Base-by-base conservation (phyloP, 2,113 vertebrate genomes). In the Motacilla alba region DNA sequence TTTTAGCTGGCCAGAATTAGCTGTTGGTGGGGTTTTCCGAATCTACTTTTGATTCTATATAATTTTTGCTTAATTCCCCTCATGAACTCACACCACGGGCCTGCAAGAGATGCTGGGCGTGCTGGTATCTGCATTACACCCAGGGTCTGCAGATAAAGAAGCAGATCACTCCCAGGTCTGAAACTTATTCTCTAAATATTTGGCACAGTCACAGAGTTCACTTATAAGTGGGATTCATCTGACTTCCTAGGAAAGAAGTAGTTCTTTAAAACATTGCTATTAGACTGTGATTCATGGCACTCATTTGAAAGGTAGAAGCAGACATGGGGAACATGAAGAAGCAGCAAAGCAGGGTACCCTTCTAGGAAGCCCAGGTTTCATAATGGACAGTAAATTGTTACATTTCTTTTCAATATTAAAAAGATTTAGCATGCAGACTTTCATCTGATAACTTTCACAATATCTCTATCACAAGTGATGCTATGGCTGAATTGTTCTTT, bases 401-500 rank as follows among this genome's bases (percentile, higher is more conserved):
- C 22, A 30, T 64, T 92, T 60, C 56, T 87, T 56, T 58, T 75
- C 77, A 72, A 15, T 81, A 83, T 53, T 64, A 62, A 78, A 75
- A 63, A 46, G 26, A 78, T 82, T 82, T n/a, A 78, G 28, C 72
- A 30, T 11, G 68, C 43, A 53, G 75, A 43, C 37, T 52, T 92
- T 46, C 22, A 94, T 93, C 86, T 92, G 90, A 81, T 89, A 90
- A 78, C 68, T 83, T 88, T 41, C 86, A 75, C 16, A 80, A 31
- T 47, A 68, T 75, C 64, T 93, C 63, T 43, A 17, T 75, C 90
- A 89, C 16, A 17, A 92, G 93, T 52, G 35, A 35, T 44, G 12
- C 41, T 46, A 18, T 46, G 79, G 64, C 60, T 93, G 82, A 87
- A 73, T 64, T 81, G 75, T 56, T 80, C 79, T 93, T 93, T 92